phyloP scores from a whole-genome alignment of 2,888 invertebrate species.

The Strigamia transsilvanica region DNA sequence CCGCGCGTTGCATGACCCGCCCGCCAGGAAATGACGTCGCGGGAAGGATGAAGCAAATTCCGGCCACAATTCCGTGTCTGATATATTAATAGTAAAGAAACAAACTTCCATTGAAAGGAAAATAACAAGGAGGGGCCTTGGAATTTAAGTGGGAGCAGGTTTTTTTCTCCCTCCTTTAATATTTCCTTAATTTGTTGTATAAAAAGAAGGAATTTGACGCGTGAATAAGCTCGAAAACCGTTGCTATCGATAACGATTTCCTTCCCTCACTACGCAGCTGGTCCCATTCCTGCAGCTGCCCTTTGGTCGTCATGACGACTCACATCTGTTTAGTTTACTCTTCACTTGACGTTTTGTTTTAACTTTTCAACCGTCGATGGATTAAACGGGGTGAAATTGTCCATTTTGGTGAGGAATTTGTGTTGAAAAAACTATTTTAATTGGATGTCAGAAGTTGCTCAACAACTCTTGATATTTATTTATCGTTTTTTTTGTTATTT shows the following conservation, averaged over 20 bases:
- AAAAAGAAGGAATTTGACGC: conserved; percentile 37
- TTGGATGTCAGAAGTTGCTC: not conserved
- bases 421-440: not conserved
- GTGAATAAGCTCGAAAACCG: conserved; percentile 13
- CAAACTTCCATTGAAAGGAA: conserved; percentile 5
- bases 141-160: conserved; percentile 18
- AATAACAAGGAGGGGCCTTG: conserved; percentile 23
- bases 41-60: conserved; percentile 42
- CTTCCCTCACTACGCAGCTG: not conserved
- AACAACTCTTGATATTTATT: not conserved
- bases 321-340: conserved; percentile 29
- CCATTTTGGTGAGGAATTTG: not conserved
- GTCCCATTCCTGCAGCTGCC: conserved; percentile 11
- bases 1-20: conserved; percentile 1
- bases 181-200: not conserved
- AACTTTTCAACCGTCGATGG: not conserved
- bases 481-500: not conserved
- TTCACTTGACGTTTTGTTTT: not conserved
- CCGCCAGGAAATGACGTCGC: not conserved
- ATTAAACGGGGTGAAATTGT: not conserved
- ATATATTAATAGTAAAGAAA: not conserved
- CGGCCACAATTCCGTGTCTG: conserved; percentile 21
- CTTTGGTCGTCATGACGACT: conserved; percentile 18
- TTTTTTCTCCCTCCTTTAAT: not conserved
- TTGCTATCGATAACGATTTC: not conserved